phyloP scores from a whole-genome alignment of 2,797 vertebrate genomes.

The Lepidocolaptes lacrymiger region DNA sequence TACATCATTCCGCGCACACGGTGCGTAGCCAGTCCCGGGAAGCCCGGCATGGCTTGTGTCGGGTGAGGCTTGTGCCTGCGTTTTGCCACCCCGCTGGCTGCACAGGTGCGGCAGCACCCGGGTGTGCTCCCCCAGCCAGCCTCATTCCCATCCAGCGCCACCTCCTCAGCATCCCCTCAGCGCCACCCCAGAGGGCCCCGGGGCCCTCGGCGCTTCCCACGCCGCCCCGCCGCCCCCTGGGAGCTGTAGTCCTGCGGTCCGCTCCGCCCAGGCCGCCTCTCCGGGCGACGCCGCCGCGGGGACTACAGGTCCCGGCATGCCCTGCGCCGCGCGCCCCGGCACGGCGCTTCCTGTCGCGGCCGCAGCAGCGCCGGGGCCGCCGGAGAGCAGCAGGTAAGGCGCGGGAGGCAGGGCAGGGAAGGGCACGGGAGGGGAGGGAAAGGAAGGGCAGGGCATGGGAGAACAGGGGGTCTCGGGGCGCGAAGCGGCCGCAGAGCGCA shows the following conservation, averaged over 20 bases:
- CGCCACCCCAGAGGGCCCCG: no score
- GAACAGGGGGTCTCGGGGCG: background rate
- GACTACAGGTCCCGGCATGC: background rate
- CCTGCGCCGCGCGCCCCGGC: background rate
- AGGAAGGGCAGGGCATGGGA: no score
- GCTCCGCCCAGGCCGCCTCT: background rate
- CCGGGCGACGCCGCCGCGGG: background rate
- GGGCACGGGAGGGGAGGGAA: no score
- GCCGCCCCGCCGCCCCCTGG: background rate
- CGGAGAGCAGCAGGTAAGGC: background rate
- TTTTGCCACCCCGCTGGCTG: no score
- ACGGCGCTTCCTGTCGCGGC: background rate
- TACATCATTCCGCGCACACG: no score
- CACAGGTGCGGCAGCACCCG: background rate
- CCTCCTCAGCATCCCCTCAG: no score
- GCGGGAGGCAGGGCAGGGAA: background rate
- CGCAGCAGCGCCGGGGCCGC: background rate
- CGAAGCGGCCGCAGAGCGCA: background rate
- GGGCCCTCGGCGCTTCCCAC: no score
- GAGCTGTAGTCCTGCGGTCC: background rate
- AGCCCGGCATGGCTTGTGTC: background rate
- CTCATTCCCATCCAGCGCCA: no score
- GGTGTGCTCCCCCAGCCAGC: accelerated
- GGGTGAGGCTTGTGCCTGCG: accelerated
- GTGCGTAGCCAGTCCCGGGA: accelerated